Percentiles rank a stretch among this genome's conserved stretches.
These are phyloP conservation scores for Peribatodes rhomboidaria DNA, from an alignment of 2,888 invertebrate genomes.

Conservation along the genomic window DNA sequence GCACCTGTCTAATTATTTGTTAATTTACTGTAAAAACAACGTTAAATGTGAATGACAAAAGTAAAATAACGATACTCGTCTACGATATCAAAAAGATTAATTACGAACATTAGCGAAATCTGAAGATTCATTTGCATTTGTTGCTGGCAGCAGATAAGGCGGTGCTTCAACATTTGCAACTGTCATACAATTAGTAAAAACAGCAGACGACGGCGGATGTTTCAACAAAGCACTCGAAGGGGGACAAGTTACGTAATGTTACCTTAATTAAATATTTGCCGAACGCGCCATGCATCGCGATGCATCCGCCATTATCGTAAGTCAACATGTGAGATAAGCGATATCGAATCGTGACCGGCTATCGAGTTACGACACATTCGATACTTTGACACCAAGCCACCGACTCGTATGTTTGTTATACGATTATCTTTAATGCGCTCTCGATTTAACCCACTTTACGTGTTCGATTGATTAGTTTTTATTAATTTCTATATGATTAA, in stretches of 20 bases:
- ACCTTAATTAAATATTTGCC: slow-evolving; percentile 73
- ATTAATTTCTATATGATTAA: neutral
- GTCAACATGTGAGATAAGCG: slow-evolving; percentile 72
- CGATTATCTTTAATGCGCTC: slow-evolving; percentile 62
- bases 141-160: slow-evolving; percentile 22
- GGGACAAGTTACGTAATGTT: slow-evolving; percentile 50
- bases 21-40: slow-evolving; percentile 19
- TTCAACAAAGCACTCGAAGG: slow-evolving; percentile 33
- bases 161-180: slow-evolving; percentile 27
- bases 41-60: slow-evolving; percentile 6
- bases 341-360: slow-evolving; percentile 76
- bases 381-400: slow-evolving; percentile 76
- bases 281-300: slow-evolving; percentile 73
- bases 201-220: slow-evolving; percentile 39
- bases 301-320: slow-evolving; percentile 74
- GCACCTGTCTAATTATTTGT: slow-evolving; percentile 28
- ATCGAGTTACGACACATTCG: slow-evolving; percentile 77
- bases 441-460: slow-evolving; percentile 66
- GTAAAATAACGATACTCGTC: slow-evolving; percentile 11
- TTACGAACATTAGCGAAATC: slow-evolving; percentile 27
- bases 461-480: slow-evolving; percentile 20
- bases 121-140: slow-evolving; percentile 33
- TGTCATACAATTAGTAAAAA: slow-evolving; percentile 31
- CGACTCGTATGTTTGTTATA: slow-evolving; percentile 63
- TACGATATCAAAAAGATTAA: slow-evolving; percentile 14